Evolutionary conservation across 2,113 vertebrate genomes (phyloP).

Genomic region (Condylura cristata): DNA sequence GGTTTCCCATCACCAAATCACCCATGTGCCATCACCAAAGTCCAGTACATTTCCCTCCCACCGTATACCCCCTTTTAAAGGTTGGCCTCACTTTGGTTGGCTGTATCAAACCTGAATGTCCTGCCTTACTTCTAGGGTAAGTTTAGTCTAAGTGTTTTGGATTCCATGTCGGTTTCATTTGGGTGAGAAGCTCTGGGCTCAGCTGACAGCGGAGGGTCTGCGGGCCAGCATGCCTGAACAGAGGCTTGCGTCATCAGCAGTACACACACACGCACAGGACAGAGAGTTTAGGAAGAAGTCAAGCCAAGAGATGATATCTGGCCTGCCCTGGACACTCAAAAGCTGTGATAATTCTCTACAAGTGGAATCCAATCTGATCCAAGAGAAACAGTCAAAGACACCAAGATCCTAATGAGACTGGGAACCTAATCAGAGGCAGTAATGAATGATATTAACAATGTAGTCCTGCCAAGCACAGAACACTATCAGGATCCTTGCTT

Average conservation of each 20-base stretch:
- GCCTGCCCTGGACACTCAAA: constrained; percentile 62
- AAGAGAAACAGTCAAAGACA: constrained; percentile 76
- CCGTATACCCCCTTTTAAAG: neutral
- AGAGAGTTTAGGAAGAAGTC: constrained; percentile 70
- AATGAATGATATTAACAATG: constrained; percentile 63
- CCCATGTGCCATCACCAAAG: no score
- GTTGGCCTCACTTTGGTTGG: neutral
- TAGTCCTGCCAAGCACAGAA: constrained; percentile 24
- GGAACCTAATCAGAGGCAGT: constrained; percentile 60
- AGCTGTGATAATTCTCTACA: constrained; percentile 74
- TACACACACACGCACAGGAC: constrained; percentile 63
- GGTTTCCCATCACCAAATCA: no score
- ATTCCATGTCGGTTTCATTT: neutral
- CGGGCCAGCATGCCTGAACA: neutral
- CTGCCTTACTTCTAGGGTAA: neutral
- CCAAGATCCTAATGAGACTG: constrained; percentile 73
- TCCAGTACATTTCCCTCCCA: no score
- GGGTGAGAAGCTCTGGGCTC: neutral
- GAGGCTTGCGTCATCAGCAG: constrained; percentile 55
- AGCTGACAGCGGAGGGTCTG: neutral
- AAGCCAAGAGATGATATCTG: constrained; percentile 85
- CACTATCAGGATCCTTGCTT: neutral
- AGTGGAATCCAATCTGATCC: constrained; percentile 82
- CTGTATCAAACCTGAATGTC: neutral
- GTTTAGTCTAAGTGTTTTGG: neutral